Conservation (phyloP, 2,797 vertebrate species). For the Alcedo quadribrachys region DNA sequence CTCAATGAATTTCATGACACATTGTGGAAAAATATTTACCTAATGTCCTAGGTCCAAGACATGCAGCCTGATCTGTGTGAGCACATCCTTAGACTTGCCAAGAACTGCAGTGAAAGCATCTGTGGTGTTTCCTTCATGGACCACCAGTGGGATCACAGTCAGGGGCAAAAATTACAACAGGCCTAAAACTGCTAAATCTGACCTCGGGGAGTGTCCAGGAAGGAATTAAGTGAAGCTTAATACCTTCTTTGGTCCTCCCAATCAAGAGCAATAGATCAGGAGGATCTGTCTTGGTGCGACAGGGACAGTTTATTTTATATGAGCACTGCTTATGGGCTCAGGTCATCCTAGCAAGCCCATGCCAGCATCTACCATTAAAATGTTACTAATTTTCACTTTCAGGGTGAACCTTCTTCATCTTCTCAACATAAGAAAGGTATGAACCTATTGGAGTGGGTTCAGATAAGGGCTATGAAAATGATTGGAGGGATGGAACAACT, state of each 20-base stretch:
- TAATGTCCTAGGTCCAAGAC: background rate
- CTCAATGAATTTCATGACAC: background rate
- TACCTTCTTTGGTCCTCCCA: background rate
- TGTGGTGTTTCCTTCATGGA: accelerated
- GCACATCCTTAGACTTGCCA: background rate
- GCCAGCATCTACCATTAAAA: background rate
- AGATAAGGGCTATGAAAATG: background rate
- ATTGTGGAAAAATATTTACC: background rate
- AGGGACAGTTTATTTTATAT: background rate
- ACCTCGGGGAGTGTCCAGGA: background rate
- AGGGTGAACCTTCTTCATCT: background rate
- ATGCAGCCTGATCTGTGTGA: background rate
- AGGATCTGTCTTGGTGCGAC: background rate
- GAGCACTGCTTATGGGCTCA: background rate
- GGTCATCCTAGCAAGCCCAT: background rate
- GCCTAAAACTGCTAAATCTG: background rate
- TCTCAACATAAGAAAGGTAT: background rate
- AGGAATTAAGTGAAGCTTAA: background rate
- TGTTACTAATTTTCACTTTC: background rate
- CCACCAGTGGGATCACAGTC: background rate
- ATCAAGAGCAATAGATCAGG: accelerated
- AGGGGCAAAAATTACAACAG: background rate
- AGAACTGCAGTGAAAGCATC: background rate
- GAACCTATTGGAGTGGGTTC: background rate
- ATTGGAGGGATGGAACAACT: background rate